Conservation (phyloP, 1,140 invertebrate genomes). For the Bilobella aurantiaca region DNA sequence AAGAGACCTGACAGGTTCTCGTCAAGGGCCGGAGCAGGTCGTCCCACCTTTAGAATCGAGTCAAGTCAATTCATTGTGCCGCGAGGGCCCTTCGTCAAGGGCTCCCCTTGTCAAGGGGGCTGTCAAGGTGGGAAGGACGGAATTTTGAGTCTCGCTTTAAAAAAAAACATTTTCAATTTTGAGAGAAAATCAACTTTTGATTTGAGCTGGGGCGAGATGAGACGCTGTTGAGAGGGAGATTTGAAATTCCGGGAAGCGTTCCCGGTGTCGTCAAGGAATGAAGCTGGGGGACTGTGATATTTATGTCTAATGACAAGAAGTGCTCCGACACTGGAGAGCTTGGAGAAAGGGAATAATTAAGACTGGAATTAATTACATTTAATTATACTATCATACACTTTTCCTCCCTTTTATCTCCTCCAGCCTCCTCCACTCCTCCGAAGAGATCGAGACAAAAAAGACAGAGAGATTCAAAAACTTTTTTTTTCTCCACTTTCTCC, state of each 20-base stretch:
- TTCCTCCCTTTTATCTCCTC: conserved; percentile 20
- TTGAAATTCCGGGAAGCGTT: no score
- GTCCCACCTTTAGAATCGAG: not conserved
- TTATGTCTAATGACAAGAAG: conserved; percentile 8
- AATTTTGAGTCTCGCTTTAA: no score
- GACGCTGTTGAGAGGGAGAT: not conserved
- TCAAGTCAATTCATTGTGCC: no score
- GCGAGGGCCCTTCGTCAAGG: no score
- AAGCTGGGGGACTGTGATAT: conserved; percentile 15
- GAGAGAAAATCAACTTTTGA: no score
- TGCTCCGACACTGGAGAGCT: not conserved
- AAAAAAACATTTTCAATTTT: no score
- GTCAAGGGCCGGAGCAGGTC: conserved; percentile 15
- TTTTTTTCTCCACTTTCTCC: conserved; percentile 12
- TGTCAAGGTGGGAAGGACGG: not conserved
- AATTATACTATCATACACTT: conserved; percentile 34
- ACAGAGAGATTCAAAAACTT: conserved; percentile 25
- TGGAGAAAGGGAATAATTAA: conserved; percentile 32
- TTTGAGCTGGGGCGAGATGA: no score
- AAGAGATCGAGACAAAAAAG: conserved; percentile 18
- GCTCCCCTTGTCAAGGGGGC: no score
- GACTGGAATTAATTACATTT: conserved; percentile 36
- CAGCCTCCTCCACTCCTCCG: conserved; percentile 10
- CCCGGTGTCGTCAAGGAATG: no score
- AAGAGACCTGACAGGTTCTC: conserved; percentile 28